These are phyloP conservation scores for Drosophila lowei DNA, from an alignment of 1,140 invertebrate genomes.

Conservation along the genomic window DNA sequence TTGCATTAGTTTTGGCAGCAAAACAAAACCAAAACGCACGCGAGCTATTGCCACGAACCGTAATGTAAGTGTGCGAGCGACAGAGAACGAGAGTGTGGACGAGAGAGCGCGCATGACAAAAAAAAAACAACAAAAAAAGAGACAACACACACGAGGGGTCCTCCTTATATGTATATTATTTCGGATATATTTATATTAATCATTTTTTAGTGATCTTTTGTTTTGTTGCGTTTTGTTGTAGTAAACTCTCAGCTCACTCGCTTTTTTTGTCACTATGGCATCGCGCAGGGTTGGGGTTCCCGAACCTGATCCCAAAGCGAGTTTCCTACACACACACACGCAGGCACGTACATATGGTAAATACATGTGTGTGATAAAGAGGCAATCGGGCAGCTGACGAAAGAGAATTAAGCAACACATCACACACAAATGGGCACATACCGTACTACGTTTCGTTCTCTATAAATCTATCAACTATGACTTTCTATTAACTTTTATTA, in stretches of 20 bases:
- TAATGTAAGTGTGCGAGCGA: conserved; percentile 16
- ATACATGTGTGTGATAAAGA: conserved; percentile 14
- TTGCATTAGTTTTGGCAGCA: conserved; percentile 45
- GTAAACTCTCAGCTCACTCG: conserved; percentile 12
- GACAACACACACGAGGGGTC: conserved; percentile 6
- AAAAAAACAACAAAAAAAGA: conserved; percentile 23
- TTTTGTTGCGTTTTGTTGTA: neutral
- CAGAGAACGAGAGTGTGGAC: conserved; percentile 18
- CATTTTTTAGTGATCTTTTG: conserved; percentile 1
- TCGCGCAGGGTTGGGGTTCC: neutral
- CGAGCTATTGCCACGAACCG: conserved; percentile 26
- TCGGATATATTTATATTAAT: conserved; percentile 22
- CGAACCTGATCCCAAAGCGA: conserved; percentile 1
- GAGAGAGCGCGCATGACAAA: conserved; percentile 56
- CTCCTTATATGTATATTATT: conserved; percentile 9
- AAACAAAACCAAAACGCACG: conserved; percentile 70
- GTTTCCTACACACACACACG: conserved; percentile 11
- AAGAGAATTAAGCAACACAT: conserved; percentile 36
- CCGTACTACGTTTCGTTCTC: conserved; percentile 22
- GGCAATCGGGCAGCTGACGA: conserved; percentile 30
- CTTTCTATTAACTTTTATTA: too few species aligned
- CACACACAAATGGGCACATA: conserved; percentile 14
- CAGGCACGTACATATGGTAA: conserved; percentile 26
- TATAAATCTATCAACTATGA: conserved; percentile 6
- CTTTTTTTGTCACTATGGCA: conserved; percentile 3